These are phyloP conservation scores for Equus quagga DNA, from an alignment of 2,113 vertebrate species.

Conservation along the genomic window DNA sequence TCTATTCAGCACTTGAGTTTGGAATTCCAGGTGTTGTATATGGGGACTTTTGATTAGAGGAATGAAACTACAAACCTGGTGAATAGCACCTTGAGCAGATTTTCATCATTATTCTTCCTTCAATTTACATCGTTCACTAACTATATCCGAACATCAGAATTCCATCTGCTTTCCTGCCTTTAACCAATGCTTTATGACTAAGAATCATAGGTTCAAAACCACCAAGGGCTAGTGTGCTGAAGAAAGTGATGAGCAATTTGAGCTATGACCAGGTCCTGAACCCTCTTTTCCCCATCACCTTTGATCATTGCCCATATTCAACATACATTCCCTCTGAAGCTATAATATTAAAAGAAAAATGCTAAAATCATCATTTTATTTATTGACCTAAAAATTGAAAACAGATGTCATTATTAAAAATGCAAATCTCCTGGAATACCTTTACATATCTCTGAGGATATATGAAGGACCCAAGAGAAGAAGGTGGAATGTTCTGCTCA, in stretches of 20 bases:
- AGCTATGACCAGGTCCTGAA: neutral
- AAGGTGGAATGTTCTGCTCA: neutral
- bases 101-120: neutral
- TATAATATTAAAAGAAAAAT: neutral
- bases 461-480: neutral
- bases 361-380: neutral
- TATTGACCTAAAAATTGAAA: neutral
- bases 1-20: neutral
- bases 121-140: neutral
- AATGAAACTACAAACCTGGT: neutral
- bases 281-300: neutral
- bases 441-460: neutral
- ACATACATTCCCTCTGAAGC: neutral
- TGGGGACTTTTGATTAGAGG: neutral
- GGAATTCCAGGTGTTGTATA: neutral
- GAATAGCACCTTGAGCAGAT: neutral
- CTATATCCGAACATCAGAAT: neutral
- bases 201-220: neutral
- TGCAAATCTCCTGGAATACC: neutral
- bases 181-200: neutral
- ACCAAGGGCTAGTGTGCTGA: neutral
- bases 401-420: neutral
- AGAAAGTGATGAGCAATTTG: neutral
- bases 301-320: neutral
- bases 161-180: neutral